A percentile compares a stretch with the other conserved stretches of the same genome.
phyloP scores from a whole-genome alignment of 2,113 vertebrate species.

The Cheirogaleus medius region DNA sequence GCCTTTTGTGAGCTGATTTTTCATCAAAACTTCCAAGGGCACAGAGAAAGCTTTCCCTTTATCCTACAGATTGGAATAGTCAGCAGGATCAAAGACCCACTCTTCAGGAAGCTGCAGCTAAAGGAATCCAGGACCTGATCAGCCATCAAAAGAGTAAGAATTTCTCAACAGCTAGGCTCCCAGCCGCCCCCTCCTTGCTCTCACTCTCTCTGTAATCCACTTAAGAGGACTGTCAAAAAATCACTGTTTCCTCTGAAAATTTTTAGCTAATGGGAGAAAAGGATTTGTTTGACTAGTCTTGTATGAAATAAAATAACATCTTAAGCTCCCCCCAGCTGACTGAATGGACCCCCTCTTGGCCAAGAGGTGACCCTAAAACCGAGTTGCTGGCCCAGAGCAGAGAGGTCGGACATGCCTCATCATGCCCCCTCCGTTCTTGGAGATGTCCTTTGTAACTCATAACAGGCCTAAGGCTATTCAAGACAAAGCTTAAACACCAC shows the following conservation, averaged over 20 bases:
- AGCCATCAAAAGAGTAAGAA: neutral
- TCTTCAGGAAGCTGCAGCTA: neutral
- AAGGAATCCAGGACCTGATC: neutral
- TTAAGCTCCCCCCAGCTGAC: too few relatives aligned
- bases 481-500: too few relatives aligned
- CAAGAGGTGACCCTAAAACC: too few relatives aligned
- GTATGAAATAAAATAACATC: neutral
- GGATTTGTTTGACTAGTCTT: neutral
- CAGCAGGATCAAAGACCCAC: neutral
- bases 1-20: neutral
- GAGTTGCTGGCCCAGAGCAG: too few relatives aligned
- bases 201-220: neutral
- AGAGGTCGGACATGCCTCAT: too few relatives aligned
- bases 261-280: neutral
- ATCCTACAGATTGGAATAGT: neutral
- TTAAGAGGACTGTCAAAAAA: neutral
- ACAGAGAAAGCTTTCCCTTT: neutral
- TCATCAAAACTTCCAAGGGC: too few relatives aligned
- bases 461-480: too few relatives aligned
- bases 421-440: too few relatives aligned
- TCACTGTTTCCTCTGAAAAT: neutral
- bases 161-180: neutral
- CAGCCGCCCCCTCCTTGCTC: neutral
- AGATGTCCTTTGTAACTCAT: too few relatives aligned
- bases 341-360: too few relatives aligned